Evolutionary conservation across 2,797 vertebrate genomes (phyloP).

Genomic region (Pipistrellus pygmaeus): DNA sequence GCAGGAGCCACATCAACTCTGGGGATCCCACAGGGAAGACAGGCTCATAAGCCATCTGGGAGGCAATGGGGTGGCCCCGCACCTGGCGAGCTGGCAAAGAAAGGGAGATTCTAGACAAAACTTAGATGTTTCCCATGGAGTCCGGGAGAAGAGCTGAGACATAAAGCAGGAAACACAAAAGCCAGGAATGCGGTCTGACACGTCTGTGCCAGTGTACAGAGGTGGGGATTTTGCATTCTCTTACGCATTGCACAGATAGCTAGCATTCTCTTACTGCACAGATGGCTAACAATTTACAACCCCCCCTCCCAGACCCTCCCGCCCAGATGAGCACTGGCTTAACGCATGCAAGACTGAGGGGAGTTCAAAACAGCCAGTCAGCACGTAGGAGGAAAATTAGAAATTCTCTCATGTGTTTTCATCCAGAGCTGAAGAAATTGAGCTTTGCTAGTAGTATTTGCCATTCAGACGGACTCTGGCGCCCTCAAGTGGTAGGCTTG

Average conservation of each 20-base stretch:
- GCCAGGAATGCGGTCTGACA: background rate
- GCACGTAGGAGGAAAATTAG: rapidly evolving
- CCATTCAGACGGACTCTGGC: background rate
- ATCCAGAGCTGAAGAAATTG: background rate
- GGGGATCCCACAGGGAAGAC: background rate
- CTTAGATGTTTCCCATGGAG: background rate
- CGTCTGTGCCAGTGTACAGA: background rate
- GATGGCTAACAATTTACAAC: background rate
- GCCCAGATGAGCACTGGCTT: too few relatives aligned
- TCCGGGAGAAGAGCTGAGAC: background rate
- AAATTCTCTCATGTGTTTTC: background rate
- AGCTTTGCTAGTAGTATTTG: background rate
- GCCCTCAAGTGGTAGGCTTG: conserved; percentile 24
- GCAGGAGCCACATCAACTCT: background rate
- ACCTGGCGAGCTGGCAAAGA: background rate
- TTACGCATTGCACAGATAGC: background rate
- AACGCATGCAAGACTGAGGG: too few relatives aligned
- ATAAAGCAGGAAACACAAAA: background rate
- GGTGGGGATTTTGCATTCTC: background rate
- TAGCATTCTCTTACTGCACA: background rate
- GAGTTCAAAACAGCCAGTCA: rapidly evolving
- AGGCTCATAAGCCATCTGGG: background rate
- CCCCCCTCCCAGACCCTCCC: rapidly evolving
- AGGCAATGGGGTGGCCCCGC: rapidly evolving
- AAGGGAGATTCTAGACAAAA: background rate